Base-by-base conservation (phyloP, 2,113 vertebrate genomes). In the Sebastes fasciatus region DNA sequence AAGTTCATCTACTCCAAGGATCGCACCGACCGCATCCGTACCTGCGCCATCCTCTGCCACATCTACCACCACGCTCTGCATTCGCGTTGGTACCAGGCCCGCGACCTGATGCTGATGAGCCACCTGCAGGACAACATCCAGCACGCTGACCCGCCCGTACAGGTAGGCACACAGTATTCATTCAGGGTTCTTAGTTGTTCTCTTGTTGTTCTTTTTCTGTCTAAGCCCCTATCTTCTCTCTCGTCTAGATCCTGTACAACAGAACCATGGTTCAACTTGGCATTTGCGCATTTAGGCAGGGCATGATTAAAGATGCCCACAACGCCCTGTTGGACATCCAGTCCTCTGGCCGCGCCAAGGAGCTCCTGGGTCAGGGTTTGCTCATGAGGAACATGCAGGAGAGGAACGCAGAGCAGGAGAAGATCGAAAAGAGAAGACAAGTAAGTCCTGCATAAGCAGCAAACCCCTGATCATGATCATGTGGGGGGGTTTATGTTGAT, bases 81-180 rank as follows among this genome's bases (percentile, higher is more conserved):
- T 82, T 97, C 96, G 12, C 97, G 97, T 89, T 98, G 97, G 97
- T 98, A 96, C 94, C 97, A 97, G 92, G 97, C 97, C 64, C 95
- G 97, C 0, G 97, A 98, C 84, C 95, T 98, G 73, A 98, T 98
- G 97, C 97, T 98, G 12, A 98, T 98, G 97, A 97, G 96, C 69
- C 97, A 98, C 91, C 94, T 98, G 14, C 97, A 98, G 80, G 97
- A 98, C 92, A 98, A 98, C 90, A 98, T 98, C 91, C 97, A 98
- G 86, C 97, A 98, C 0, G 97, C 97, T 0, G 97, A 98, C 81
- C 97, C 97, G 0, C 97, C 97, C 0, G 97, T 98, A 0, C 97
- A 98, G 96, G 97, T 98, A 40, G 2, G 43, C 54, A n/a, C 13
- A 1, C 4, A 2, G 8, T 12, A 7, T 70, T 54, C 3, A 19